phyloP scores from a whole-genome alignment of 2,888 invertebrate genomes.

The Vanessa cardui region DNA sequence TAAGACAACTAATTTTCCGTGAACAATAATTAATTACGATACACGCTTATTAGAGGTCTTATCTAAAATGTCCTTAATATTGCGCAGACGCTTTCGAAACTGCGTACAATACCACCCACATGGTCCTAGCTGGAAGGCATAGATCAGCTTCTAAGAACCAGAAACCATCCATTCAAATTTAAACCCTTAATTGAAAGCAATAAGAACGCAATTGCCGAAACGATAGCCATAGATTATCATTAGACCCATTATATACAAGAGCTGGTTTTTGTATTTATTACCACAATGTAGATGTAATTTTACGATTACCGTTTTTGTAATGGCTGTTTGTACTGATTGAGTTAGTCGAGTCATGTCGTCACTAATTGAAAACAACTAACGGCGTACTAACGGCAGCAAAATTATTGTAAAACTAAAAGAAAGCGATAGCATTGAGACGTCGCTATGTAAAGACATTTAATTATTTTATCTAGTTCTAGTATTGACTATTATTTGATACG shows the following conservation, averaged over 20 bases:
- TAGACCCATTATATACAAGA: slow-evolving; percentile 27
- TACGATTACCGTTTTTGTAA: slow-evolving; percentile 55
- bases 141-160: slow-evolving; percentile 16
- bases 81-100: slow-evolving; percentile 64
- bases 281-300: slow-evolving; percentile 53
- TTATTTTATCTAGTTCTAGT: neutral
- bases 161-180: neutral
- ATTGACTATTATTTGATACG: neutral
- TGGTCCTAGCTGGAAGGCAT: slow-evolving; percentile 40
- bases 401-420: slow-evolving; percentile 2
- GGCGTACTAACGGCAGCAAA: slow-evolving; percentile 9
- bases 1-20: slow-evolving; percentile 16
- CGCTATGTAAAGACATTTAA: neutral
- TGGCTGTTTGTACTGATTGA: slow-evolving; percentile 38
- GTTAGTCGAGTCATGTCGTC: slow-evolving; percentile 40
- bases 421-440: neutral
- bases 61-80: slow-evolving; percentile 44
- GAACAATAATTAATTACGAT: slow-evolving; percentile 19
- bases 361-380: slow-evolving; percentile 36
- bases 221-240: slow-evolving; percentile 17
- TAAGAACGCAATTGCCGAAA: slow-evolving; percentile 15
- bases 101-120: slow-evolving; percentile 58
- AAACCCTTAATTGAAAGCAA: neutral
- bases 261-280: slow-evolving; percentile 31
- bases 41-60: slow-evolving; percentile 24